Evolutionary conservation across 2,797 vertebrate species (phyloP), one percentile per base, ranked within the genome.

Genomic region (Uromys caudimaculatus): DNA sequence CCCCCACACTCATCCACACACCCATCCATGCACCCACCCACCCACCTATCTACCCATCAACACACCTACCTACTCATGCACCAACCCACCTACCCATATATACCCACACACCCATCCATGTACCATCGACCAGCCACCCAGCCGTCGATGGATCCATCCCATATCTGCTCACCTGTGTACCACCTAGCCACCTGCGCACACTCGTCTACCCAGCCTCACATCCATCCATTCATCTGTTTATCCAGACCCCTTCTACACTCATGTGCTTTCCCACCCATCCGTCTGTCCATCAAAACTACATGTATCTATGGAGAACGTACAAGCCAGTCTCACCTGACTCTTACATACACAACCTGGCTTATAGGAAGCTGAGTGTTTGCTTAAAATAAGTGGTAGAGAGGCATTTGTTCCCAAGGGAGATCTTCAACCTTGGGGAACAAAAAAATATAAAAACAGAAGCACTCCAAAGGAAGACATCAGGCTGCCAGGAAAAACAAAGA

Each of bases 91-190:
- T 52, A 21, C 35, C 23, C 67, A 54, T 35, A 35, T 32, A 69
- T 29, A 32, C 1, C 10, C 81, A 44, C 56, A 29, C 4, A 52
- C 1, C 52, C 16, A 24, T 5, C 47, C 0, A 23, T 1, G 17
- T 1, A 32, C 0, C n/a, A 56, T 6, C 7, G 32, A 0, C 2
- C 9, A 27, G 3, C 41, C 41, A 44, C 19, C 19, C 9, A 32
- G 0, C 9, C 12, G 38, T 17, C 5, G 3, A 12, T 56, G 64
- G 23, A 54, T 4, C 27, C 35, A 27, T 1, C 8, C 56, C 47
- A 27, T 41, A 75, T 6, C 52, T 16, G 16, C 27, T 17, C 50
- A 58, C 47, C 35, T n/a, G 19, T 3, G 27, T n/a, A 17, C 12
- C 6, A 21, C 47, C 23, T 10, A 50, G 41, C 10, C 50, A 56